These are phyloP conservation scores for Conomelus anceps DNA, from an alignment of 2,888 invertebrate species.

Conservation along the genomic window DNA sequence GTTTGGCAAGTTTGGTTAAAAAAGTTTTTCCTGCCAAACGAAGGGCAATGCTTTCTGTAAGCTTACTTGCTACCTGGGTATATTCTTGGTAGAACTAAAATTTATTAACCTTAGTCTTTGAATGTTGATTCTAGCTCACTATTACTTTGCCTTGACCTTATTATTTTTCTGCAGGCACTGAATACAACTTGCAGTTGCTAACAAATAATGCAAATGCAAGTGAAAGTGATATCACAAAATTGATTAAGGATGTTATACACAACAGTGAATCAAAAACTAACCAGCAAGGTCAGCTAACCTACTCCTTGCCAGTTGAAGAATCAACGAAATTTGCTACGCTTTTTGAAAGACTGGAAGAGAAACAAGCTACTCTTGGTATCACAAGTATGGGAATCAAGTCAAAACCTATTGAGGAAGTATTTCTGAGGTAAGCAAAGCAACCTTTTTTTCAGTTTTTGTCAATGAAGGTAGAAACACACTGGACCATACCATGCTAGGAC, in stretches of 20 bases:
- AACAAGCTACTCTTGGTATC: slow-evolving; percentile 56
- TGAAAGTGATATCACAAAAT: slow-evolving; percentile 36
- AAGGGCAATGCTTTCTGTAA: too few species aligned
- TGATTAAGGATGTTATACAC: slow-evolving; percentile 43
- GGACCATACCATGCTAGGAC: too few species aligned
- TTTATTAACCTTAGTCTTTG: too few species aligned
- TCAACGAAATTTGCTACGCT: slow-evolving; percentile 52
- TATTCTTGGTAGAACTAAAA: too few species aligned
- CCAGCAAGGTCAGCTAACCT: slow-evolving; percentile 46
- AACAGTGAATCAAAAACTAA: slow-evolving; percentile 42
- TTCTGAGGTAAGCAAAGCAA: slow-evolving; percentile 64
- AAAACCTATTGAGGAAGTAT: slow-evolving; percentile 90
- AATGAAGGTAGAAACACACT: background rate
- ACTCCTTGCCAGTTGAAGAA: slow-evolving; percentile 51
- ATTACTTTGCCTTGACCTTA: slow-evolving; percentile 18
- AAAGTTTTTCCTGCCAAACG: too few species aligned
- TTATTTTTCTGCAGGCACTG: slow-evolving; percentile 52
- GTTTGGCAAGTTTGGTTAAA: too few species aligned
- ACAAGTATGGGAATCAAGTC: slow-evolving; percentile 73
- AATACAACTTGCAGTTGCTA: slow-evolving; percentile 58
- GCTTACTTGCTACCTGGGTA: too few species aligned
- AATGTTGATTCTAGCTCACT: too few species aligned
- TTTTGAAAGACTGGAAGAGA: slow-evolving; percentile 56
- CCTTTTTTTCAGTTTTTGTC: background rate
- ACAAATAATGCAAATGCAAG: background rate